Base-by-base conservation (phyloP, 2,113 vertebrate species). In the Serinus canaria region DNA sequence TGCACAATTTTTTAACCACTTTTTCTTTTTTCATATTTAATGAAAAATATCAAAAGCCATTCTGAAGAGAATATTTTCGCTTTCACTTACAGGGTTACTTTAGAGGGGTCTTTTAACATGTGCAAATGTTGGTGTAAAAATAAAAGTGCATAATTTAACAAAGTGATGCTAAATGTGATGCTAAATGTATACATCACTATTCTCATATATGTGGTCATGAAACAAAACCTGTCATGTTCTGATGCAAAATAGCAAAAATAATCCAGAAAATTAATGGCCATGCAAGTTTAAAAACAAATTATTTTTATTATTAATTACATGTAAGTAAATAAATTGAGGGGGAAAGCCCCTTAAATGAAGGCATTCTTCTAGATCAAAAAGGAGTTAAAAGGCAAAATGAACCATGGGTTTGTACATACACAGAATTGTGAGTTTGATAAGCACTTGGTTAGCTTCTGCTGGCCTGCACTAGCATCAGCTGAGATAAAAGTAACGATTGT, bases 321-420 rank as follows among this genome's bases (percentile, higher is more conserved):
- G 27, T 33, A 67, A 56, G 15, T 44, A 83, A 72, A 83, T 74
- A 39, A 64, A 17, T 33, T 64, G 27, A 5, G 2, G 9, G 15
- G 19, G 4, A 18, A 43, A 49, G 15, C 7, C 44, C 24, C 44
- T 84, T 79, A 44, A 87, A 73, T 75, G 28, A 85, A 79, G 62
- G 12, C 39, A 20, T 11, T 63, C 24, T 60, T 60, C 52, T 56
- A 91, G 64, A 92, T 94, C 44, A 89, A 91, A 94, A 91, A 30
- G 5, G 58, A 86, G 76, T 91, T 90, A 82, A 95, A 94, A 78
- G 89, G 69, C 64, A 87, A 84, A 86, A 52, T 27, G 60, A 89
- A 56, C 22, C 84, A 73, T 39, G 31, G 10, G 22, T 93, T 90
- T 87, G 44, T 52, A 15, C 37, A 21, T 56, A 46, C 39, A 64